Percentiles rank a stretch among this genome's conserved stretches.
phyloP scores from a whole-genome alignment of 2,888 invertebrate species.

The Ormyrus rosae region DNA sequence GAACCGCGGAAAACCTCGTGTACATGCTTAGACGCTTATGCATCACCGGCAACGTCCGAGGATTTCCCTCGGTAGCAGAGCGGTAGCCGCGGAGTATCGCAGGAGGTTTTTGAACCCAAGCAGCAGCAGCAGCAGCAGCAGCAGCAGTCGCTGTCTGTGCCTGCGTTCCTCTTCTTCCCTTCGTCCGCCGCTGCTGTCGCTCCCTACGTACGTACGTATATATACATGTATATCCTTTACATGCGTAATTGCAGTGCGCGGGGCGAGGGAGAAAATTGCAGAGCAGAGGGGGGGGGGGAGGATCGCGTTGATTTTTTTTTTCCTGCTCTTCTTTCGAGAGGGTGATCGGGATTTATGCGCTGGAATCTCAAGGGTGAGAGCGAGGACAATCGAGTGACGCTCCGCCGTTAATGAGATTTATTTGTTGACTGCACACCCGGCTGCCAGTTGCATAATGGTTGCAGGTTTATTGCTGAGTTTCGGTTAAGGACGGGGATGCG shows the following conservation, averaged over 20 bases:
- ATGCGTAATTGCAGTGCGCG: slow-evolving; percentile 45
- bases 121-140: too few species aligned
- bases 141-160: background rate
- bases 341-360: slow-evolving; percentile 44
- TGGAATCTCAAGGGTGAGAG: slow-evolving; percentile 12
- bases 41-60: background rate
- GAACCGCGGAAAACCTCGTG: background rate
- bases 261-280: slow-evolving; percentile 17
- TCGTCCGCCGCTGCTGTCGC: background rate
- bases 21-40: background rate
- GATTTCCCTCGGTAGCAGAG: slow-evolving; percentile 16
- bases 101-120: slow-evolving; percentile 47
- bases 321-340: slow-evolving; percentile 3
- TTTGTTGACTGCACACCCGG: too few species aligned
- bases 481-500: too few species aligned
- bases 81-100: slow-evolving; percentile 4
- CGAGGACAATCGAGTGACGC: too few species aligned
- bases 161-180: slow-evolving; percentile 29
- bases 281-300: background rate
- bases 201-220: background rate
- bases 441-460: too few species aligned
- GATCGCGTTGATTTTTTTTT: slow-evolving; percentile 13
- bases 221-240: slow-evolving; percentile 36
- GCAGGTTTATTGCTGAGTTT: too few species aligned
- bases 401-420: too few species aligned